Conservation (phyloP, 35 echinoderm and acorn worm species). For the Apostichopus japonicus region DNA sequence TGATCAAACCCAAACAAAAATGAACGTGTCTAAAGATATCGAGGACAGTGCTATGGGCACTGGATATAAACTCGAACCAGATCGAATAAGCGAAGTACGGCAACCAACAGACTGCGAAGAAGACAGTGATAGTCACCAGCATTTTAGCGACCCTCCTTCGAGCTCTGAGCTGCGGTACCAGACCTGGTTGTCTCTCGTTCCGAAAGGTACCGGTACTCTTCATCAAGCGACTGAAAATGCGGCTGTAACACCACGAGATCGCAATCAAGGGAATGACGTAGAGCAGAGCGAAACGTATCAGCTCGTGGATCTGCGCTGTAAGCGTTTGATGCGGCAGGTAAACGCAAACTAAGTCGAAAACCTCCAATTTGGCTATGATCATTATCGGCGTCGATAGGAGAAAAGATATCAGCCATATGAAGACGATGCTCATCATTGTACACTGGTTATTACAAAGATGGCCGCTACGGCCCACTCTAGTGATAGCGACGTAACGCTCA, state of each 20-base stretch:
- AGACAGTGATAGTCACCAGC: slow-evolving; percentile 70
- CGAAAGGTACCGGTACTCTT: slow-evolving; percentile 49
- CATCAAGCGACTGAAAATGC: slow-evolving; percentile 62
- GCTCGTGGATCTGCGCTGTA: slow-evolving; percentile 28
- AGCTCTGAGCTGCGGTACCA: slow-evolving; percentile 63
- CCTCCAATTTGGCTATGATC: neutral
- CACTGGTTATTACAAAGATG: slow-evolving; percentile 26
- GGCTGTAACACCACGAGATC: slow-evolving; percentile 69
- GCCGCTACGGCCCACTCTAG: slow-evolving; percentile 30
- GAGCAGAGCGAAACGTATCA: slow-evolving; percentile 46
- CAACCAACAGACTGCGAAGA: slow-evolving; percentile 87
- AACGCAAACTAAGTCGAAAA: slow-evolving; percentile 10
- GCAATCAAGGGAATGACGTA: slow-evolving; percentile 73
- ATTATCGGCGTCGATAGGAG: slow-evolving; percentile 51
- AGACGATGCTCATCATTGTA: slow-evolving; percentile 28
- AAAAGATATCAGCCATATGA: slow-evolving; percentile 71
- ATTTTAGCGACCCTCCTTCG: slow-evolving; percentile 73
- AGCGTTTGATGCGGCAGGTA: slow-evolving; percentile 5
- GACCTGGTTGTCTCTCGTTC: slow-evolving; percentile 37
- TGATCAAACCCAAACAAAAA: slow-evolving; percentile 59
- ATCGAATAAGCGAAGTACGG: slow-evolving; percentile 76
- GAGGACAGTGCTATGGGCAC: neutral
- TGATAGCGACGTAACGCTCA: slow-evolving; percentile 62
- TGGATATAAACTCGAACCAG: slow-evolving; percentile 30
- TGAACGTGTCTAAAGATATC: slow-evolving; percentile 60